phyloP scores from a whole-genome alignment of 2,888 invertebrate genomes.

The Abrostola tripartita region DNA sequence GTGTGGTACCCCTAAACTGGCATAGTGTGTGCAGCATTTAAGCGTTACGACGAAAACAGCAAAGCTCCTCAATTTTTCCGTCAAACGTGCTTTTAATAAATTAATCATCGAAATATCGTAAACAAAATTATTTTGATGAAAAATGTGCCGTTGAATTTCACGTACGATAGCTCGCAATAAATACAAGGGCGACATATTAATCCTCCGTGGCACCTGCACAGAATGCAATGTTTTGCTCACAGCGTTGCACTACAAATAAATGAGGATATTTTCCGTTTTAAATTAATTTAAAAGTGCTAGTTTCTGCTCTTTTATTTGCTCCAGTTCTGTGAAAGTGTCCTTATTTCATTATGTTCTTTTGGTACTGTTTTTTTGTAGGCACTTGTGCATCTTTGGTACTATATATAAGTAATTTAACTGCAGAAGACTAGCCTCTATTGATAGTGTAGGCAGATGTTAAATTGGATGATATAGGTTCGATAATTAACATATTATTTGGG shows the following conservation, averaged over 20 bases:
- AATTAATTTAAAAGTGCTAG: constrained; percentile 39
- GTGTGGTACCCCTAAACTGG: too few relatives aligned
- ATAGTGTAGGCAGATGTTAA: too few relatives aligned
- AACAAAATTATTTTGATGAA: constrained; percentile 23
- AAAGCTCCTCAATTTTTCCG: too few relatives aligned
- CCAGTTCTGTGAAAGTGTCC: constrained; percentile 3
- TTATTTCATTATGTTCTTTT: constrained; percentile 2
- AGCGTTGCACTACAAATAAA: constrained; percentile 40
- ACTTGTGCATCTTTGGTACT: too few relatives aligned
- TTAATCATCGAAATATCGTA: neutral
- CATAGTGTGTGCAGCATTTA: too few relatives aligned
- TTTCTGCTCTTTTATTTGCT: constrained; percentile 35
- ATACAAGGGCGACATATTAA: constrained; percentile 53
- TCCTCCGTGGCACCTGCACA: constrained; percentile 45
- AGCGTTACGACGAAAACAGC: too few relatives aligned
- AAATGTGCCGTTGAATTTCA: constrained; percentile 26
- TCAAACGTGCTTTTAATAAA: neutral
- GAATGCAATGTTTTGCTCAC: constrained; percentile 33
- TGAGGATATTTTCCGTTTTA: constrained; percentile 35
- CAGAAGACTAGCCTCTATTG: too few relatives aligned
- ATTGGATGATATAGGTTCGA: too few relatives aligned
- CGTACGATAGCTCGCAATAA: constrained; percentile 36
- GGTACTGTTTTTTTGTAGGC: neutral
- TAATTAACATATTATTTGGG: too few relatives aligned
- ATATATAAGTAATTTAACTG: too few relatives aligned